Conservation (phyloP, 2,888 invertebrate genomes). For the Ligdia adustata region DNA sequence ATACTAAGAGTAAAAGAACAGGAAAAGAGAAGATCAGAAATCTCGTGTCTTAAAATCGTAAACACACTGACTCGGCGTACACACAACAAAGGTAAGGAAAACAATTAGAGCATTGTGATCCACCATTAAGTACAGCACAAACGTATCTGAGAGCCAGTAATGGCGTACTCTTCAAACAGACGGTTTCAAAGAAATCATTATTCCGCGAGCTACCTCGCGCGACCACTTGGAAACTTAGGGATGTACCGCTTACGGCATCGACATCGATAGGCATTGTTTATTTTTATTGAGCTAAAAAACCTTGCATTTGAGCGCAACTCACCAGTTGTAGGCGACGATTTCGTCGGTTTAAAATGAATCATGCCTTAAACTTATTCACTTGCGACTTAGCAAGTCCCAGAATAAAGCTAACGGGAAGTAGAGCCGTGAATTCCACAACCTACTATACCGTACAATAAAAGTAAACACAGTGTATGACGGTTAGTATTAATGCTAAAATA, state of each 20-base stretch:
- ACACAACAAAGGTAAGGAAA: constrained; percentile 79
- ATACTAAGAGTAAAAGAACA: no score
- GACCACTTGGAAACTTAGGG: constrained; percentile 76
- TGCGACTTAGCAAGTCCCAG: no score
- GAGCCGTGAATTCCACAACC: no score
- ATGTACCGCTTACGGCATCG: constrained; percentile 27
- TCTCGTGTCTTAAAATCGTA: constrained; percentile 29
- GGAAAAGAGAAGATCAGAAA: constrained; percentile 7
- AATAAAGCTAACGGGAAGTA: no score
- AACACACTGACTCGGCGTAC: constrained; percentile 52
- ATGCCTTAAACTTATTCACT: no score
- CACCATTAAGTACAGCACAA: constrained; percentile 78
- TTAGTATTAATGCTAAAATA: no score
- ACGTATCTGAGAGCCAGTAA: constrained; percentile 77
- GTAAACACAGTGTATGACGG: no score
- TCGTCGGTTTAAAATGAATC: no score
- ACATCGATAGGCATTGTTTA: constrained; percentile 29
- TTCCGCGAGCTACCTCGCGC: constrained; percentile 79
- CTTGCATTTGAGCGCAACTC: background rate
- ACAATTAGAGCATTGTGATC: constrained; percentile 78
- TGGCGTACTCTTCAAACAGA: constrained; percentile 78
- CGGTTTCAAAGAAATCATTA: constrained; percentile 82
- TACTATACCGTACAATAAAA: no score
- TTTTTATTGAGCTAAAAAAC: background rate
- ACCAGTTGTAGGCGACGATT: background rate